Conservation (phyloP, 2,888 invertebrate genomes). For the Deroplatys truncata region DNA sequence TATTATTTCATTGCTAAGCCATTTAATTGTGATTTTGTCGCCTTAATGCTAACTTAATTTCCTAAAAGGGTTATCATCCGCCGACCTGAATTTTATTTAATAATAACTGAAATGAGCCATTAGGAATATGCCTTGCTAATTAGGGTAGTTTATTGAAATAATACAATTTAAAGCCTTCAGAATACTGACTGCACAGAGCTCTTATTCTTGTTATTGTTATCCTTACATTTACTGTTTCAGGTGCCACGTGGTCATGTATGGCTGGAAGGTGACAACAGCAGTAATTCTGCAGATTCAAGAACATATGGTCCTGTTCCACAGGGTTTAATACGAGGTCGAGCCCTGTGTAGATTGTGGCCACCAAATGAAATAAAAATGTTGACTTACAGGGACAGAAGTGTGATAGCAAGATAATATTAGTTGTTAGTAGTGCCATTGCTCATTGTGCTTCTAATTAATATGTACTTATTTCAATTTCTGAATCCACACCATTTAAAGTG, state of each 20-base stretch:
- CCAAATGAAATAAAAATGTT: slow-evolving; percentile 43
- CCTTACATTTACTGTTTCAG: slow-evolving; percentile 41
- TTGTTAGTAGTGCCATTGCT: neutral
- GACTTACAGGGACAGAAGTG: slow-evolving; percentile 24
- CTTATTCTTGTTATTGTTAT: too few relatives aligned
- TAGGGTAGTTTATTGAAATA: too few relatives aligned
- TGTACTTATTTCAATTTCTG: neutral
- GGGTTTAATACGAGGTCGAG: slow-evolving; percentile 77
- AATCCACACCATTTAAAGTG: neutral
- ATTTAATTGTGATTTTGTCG: too few relatives aligned
- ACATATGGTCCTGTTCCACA: slow-evolving; percentile 84
- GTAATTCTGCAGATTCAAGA: slow-evolving; percentile 83
- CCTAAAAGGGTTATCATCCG: too few relatives aligned
- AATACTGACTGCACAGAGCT: too few relatives aligned
- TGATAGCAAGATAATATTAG: slow-evolving; percentile 1
- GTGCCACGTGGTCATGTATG: slow-evolving; percentile 85
- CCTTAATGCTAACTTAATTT: too few relatives aligned
- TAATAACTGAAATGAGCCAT: too few relatives aligned
- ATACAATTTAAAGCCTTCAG: too few relatives aligned
- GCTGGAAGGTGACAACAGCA: slow-evolving; percentile 86
- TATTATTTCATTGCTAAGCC: too few relatives aligned
- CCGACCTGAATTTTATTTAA: too few relatives aligned
- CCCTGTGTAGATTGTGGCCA: slow-evolving; percentile 78
- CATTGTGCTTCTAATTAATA: neutral
- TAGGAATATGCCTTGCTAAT: too few relatives aligned